A percentile compares a stretch with the other conserved stretches of the same genome.
These are phyloP conservation scores for Lota lota DNA, from an alignment of 2,113 vertebrate genomes.

Conservation along the genomic window DNA sequence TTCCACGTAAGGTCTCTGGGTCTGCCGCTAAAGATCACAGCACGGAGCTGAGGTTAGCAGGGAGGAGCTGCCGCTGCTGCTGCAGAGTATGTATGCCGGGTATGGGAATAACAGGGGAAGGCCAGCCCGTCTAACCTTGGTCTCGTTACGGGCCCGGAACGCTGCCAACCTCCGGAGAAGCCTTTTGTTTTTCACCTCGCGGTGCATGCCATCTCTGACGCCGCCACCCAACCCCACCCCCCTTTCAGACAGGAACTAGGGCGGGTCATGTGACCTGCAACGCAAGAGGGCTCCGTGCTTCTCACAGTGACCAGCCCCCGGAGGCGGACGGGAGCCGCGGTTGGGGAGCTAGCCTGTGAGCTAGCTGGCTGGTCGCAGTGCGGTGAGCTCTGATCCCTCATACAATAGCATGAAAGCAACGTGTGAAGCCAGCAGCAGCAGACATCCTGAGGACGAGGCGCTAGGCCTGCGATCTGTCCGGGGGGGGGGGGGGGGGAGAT, in stretches of 20 bases:
- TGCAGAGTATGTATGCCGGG: too few species aligned
- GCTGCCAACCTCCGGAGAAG: conserved; percentile 23
- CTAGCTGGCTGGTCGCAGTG: conserved; percentile 20
- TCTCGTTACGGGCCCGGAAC: conserved; percentile 27
- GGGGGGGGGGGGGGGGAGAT: not conserved
- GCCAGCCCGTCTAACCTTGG: conserved; percentile 35
- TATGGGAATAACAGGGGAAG: not conserved
- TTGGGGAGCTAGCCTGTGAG: too few species aligned
- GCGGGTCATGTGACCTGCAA: too few species aligned
- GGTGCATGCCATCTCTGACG: not conserved
- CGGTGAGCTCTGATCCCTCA: conserved; percentile 36
- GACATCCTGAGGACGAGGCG: not conserved
- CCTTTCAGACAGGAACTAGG: conserved; percentile 29
- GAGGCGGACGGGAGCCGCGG: conserved; percentile 45
- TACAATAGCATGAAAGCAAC: conserved; percentile 39
- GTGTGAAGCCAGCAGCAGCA: too few species aligned
- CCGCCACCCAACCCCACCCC: conserved; percentile 35
- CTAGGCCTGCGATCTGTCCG: conserved; percentile 28
- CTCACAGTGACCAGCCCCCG: conserved; percentile 32
- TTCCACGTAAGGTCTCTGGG: conserved; percentile 45
- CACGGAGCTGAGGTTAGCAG: conserved; percentile 36
- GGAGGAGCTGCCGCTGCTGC: not conserved
- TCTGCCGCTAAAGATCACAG: not conserved
- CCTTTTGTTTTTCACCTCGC: not conserved
- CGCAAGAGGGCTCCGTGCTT: conserved; percentile 10